A percentile compares a stretch with the other conserved stretches of the same genome.
phyloP scores from a whole-genome alignment of 2,888 invertebrate genomes.

The Cheilosia vulpina region DNA sequence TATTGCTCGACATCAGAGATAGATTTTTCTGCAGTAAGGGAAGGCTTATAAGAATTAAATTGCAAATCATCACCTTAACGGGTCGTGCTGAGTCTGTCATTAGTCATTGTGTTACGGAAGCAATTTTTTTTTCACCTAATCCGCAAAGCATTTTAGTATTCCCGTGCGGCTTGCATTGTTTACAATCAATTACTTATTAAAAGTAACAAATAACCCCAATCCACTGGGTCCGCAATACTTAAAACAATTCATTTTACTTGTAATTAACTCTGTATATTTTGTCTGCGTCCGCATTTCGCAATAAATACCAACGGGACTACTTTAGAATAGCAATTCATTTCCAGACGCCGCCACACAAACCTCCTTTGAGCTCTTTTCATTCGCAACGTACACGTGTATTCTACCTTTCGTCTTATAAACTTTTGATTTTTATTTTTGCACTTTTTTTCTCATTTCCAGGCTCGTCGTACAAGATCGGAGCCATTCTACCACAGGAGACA shows the following conservation, averaged over 20 bases:
- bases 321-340: constrained; percentile 1
- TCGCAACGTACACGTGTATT: not conserved
- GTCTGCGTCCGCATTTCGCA: not conserved
- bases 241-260: not conserved
- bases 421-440: not conserved
- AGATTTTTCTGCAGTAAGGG: too few species aligned
- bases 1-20: too few species aligned
- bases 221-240: not conserved
- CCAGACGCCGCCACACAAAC: not conserved
- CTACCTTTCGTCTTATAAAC: not conserved
- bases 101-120: too few species aligned
- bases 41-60: too few species aligned
- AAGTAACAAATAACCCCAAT: not conserved
- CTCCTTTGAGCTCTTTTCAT: not conserved
- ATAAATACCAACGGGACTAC: constrained; percentile 8
- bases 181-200: not conserved
- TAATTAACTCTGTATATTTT: constrained; percentile 10
- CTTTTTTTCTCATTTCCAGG: constrained; percentile 83
- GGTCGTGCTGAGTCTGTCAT: too few species aligned
- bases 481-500: constrained; percentile 87
- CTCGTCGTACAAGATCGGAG: constrained; percentile 87
- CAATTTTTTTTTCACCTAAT: not conserved
- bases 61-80: too few species aligned
- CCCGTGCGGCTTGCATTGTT: not conserved
- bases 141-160: not conserved